Conservation (phyloP, 2,888 invertebrate species). For the Pollenia griseotomentosa region DNA sequence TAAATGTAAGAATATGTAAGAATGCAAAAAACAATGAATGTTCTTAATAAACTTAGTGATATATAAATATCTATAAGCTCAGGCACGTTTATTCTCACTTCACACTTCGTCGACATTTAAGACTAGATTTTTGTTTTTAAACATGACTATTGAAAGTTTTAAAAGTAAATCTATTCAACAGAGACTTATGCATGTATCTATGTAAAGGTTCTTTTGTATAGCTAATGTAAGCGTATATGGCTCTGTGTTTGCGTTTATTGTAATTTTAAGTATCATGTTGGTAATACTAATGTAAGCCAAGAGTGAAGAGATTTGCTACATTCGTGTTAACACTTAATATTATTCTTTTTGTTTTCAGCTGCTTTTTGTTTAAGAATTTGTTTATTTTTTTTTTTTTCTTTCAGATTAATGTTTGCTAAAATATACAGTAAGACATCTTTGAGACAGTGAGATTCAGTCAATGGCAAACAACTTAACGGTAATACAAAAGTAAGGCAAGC, state of each 20-base stretch:
- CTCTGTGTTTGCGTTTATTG: too few relatives aligned
- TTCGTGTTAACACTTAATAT: conserved; percentile 37
- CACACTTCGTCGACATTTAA: too few relatives aligned
- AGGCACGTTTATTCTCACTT: too few relatives aligned
- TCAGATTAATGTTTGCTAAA: conserved; percentile 47
- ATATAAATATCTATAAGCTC: background rate
- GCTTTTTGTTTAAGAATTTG: background rate
- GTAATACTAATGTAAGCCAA: conserved; percentile 17
- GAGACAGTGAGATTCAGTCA: background rate
- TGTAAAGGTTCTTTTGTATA: background rate
- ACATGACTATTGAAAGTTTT: background rate
- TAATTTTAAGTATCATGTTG: too few relatives aligned
- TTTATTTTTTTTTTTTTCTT: conserved; percentile 12
- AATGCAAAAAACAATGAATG: background rate
- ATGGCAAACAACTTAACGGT: background rate
- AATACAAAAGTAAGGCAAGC: background rate
- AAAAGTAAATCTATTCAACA: background rate
- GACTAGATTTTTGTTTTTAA: too few relatives aligned
- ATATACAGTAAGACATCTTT: conserved; percentile 24
- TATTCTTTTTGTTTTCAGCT: background rate
- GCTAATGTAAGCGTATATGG: too few relatives aligned
- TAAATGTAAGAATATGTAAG: background rate
- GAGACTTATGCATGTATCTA: background rate
- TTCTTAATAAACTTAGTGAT: background rate
- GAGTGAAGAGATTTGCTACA: conserved; percentile 30